These are phyloP conservation scores for Pangasius mekongensis DNA, from an alignment of 2,797 vertebrate species.

Conservation along the genomic window DNA sequence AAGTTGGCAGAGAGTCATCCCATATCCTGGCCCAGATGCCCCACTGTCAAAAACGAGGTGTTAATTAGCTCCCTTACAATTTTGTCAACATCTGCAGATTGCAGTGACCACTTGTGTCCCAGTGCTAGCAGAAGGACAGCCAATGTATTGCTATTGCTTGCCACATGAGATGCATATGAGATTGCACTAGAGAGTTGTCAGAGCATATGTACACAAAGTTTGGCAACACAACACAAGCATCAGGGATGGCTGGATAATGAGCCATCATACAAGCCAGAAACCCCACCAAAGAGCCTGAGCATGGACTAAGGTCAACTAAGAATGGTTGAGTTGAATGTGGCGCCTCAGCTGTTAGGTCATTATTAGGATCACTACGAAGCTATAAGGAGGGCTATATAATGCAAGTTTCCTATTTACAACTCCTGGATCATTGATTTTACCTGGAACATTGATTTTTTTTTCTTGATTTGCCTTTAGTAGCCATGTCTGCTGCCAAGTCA, in stretches of 20 bases:
- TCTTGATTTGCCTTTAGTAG: not conserved
- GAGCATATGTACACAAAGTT: not conserved
- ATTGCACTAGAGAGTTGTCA: not conserved
- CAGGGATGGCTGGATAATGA: not conserved
- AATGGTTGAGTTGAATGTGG: not conserved
- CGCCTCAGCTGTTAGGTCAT: not conserved
- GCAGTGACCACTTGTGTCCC: not conserved
- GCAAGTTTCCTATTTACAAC: not conserved
- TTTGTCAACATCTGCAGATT: not conserved
- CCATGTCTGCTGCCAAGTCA: not conserved
- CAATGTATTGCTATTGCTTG: not conserved
- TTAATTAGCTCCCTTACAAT: not conserved
- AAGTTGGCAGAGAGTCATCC: not conserved
- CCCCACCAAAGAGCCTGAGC: not conserved
- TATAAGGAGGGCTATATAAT: not conserved
- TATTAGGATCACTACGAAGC: not conserved
- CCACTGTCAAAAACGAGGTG: not conserved
- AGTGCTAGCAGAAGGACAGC: not conserved
- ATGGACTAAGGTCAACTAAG: not conserved
- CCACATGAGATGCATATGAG: not conserved
- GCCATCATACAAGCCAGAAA: not conserved
- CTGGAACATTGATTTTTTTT: not conserved
- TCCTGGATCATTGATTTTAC: not conserved
- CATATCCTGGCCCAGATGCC: not conserved
- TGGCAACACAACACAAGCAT: not conserved